Base-by-base conservation (phyloP, 2,888 invertebrate species). In the Microplitis deprimator region DNA sequence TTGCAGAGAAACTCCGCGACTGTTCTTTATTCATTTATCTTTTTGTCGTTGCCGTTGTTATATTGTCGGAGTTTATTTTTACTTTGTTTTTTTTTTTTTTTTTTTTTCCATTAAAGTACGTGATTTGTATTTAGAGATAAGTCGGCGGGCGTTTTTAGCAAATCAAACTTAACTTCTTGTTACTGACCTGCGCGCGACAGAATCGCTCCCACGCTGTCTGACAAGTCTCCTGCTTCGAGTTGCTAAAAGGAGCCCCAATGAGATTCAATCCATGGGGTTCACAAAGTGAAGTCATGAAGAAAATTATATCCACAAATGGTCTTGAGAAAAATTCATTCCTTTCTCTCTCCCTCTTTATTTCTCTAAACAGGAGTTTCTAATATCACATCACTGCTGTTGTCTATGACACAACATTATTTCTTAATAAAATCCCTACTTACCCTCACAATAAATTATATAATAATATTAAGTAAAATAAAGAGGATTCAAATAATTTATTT, bases 171-270 rank as follows among this genome's bases (percentile, higher is more conserved):
- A 68, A 17, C 59, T 50, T 60, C 13, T 17, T 59, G 74, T 68
- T 67, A 76, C 76, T 76, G 76, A 76, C 76, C 76, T 72, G 76
- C 71, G 60, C 76, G 40, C 65, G 60, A 50, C 68, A 69, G 50
- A 68, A 41, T 70, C 64, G 41, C 38, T 72, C 67, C 76, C 76
- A 72, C 76, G 76, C 76, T 72, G 76, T 76, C 76, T 72, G 71
- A 40, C 40, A 60, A 39, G 8, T 50, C 50, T 50, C 13, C 50
- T 50, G 50, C 6, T 50, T 50, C 50, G 50, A 50, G 50, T 50
- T 50, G 10, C 71, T 60, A n/a, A 72, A 38, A 62, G 62, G 40
- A 29, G 10, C 40, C 40, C 20, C 17, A 13, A 39, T 17, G 71
- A 40, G 62, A 38, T 60, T 20, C n/a, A 67, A n/a, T 65, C 41